Base-by-base conservation (phyloP, 2,888 invertebrate species). In the Eueremaeus valkanovi region DNA sequence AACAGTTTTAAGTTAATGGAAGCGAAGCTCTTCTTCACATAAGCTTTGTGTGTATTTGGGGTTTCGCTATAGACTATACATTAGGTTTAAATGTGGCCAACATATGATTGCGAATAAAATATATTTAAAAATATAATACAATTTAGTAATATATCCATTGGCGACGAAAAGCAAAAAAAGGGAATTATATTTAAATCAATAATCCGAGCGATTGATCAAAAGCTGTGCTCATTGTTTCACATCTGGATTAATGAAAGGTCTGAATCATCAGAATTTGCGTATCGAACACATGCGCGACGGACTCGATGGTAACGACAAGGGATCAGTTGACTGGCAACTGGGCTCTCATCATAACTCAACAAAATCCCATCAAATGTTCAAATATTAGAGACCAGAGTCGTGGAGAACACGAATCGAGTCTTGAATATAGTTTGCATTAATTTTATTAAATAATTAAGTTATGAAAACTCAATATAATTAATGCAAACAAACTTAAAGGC, bases 171-270 rank as follows among this genome's bases (percentile, higher is more conserved):
- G 16, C 11, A 45, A 9, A 5, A 13, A 45, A 13, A 45, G 11
- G 8, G 45, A 5, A 16, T 49, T 49, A 21, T 5, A 49, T 21
- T 49, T n/a, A n/a, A n/a, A 42, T 42, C 58, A 58, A 58, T 58
- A 58, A 58, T 58, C 27, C 13, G n/a, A 58, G 29, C 24, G 58
- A 24, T 58, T 24, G 21, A 58, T 58, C 58, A 13, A 29, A 13
- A n/a, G n/a, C n/a, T n/a, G n/a, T 58, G 58, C 27, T 58, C 58
- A 58, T 58, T 58, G 58, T 58, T 58, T 58, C 58, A 58, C 58
- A 58, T 58, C 58, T 58, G 58, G 58, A 58, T 58, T 58, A 58
- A 58, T 58, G n/a, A 58, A 58, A 58, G 58, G 58, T 58, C 58
- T 58, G 58, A 58, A 27, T 58, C 58, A 58, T 58, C 58, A 58